phyloP scores from a whole-genome alignment of 2,888 invertebrate species.

The Rugalucina vietnamica region DNA sequence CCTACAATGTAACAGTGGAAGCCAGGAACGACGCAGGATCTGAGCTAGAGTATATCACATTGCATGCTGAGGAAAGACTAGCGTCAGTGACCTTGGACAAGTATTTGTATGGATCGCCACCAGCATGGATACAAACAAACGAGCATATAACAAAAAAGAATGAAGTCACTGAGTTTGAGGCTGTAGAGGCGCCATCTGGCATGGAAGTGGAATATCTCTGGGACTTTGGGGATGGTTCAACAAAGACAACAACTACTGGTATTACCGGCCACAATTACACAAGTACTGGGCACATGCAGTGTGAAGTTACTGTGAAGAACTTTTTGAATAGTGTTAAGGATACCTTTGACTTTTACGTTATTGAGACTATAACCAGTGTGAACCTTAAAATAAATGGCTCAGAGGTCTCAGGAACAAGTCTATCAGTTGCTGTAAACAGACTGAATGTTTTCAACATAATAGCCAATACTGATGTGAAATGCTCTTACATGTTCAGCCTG shows the following conservation, averaged over 20 bases:
- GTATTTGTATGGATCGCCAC: constrained; percentile 5
- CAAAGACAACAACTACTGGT: neutral
- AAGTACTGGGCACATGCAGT: constrained; percentile 39
- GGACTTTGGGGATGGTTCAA: constrained; percentile 29
- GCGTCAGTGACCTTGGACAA: constrained; percentile 25
- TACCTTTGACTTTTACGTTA: constrained; percentile 53
- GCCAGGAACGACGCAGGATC: constrained; percentile 48
- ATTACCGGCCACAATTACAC: constrained; percentile 24
- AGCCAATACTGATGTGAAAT: neutral
- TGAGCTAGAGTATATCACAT: constrained; percentile 9
- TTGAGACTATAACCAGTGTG: constrained; percentile 50
- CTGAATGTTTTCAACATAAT: neutral
- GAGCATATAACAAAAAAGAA: neutral
- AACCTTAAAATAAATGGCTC: constrained; percentile 46
- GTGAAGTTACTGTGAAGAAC: constrained; percentile 50
- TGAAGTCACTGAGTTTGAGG: constrained; percentile 24
- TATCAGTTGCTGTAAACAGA: neutral
- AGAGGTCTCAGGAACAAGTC: constrained; percentile 17
- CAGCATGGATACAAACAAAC: neutral
- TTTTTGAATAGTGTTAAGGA: constrained; percentile 34
- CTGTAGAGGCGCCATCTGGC: constrained; percentile 24
- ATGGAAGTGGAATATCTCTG: constrained; percentile 34
- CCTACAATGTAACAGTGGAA: constrained; percentile 56
- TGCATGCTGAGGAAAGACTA: constrained; percentile 54
- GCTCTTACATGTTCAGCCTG: neutral